Evolutionary conservation across 2,888 invertebrate species (phyloP).

Genomic region (Bombylius discolor): DNA sequence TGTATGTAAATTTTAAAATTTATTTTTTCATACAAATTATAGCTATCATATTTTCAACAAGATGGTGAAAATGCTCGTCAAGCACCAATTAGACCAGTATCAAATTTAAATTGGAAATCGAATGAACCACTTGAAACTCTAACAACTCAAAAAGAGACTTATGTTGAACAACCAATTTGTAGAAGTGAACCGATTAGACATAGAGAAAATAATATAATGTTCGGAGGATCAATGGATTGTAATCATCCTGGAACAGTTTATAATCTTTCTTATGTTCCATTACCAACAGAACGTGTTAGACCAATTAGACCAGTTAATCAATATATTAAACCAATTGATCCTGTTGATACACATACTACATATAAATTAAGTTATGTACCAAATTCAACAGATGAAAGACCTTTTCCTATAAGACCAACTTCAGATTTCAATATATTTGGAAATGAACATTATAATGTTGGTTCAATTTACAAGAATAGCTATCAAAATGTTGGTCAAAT

Average conservation of each 20-base stretch:
- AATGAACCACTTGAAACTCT: slow-evolving; percentile 56
- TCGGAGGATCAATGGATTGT: slow-evolving; percentile 20
- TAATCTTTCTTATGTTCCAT: slow-evolving; percentile 30
- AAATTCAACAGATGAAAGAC: slow-evolving; percentile 19
- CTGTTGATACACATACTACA: slow-evolving; percentile 39
- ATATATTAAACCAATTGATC: slow-evolving; percentile 8
- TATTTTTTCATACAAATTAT: neutral
- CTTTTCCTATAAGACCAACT: slow-evolving; percentile 21
- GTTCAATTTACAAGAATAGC: slow-evolving; percentile 19
- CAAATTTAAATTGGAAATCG: slow-evolving; percentile 42
- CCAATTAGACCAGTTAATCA: slow-evolving; percentile 7
- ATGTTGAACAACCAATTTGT: slow-evolving; percentile 46
- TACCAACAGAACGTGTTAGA: neutral
- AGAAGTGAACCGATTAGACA: slow-evolving; percentile 25
- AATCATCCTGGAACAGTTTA: slow-evolving; percentile 32
- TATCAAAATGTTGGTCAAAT: neutral
- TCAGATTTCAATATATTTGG: slow-evolving; percentile 25
- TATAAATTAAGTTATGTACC: slow-evolving; percentile 45
- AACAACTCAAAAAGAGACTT: slow-evolving; percentile 63
- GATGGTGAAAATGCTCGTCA: neutral
- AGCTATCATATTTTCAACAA: neutral
- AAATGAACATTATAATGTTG: slow-evolving; percentile 4
- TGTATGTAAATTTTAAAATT: neutral
- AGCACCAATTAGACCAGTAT: slow-evolving; percentile 44
- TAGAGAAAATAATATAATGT: slow-evolving; percentile 18